phyloP scores from a whole-genome alignment of 2,888 invertebrate species.

The Oeneis ivallda region DNA sequence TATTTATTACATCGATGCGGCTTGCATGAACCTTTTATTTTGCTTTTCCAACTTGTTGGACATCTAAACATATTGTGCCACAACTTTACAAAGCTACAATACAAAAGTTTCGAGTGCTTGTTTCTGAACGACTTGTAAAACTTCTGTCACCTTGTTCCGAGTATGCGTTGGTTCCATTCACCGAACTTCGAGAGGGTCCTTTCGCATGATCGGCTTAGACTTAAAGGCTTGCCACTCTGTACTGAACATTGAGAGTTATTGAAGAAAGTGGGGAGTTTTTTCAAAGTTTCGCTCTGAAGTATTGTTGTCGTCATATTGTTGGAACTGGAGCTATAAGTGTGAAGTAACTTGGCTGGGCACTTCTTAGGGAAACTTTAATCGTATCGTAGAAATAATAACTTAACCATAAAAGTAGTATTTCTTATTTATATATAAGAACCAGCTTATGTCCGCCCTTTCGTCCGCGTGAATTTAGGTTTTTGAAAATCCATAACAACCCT shows the following conservation, averaged over 20 bases:
- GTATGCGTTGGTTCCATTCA: conserved; percentile 67
- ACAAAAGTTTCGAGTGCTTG: conserved; percentile 56
- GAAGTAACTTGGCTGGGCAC: conserved; percentile 13
- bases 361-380: conserved; percentile 6
- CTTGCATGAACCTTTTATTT: background rate
- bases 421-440: too few relatives aligned
- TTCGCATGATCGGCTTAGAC: conserved; percentile 75
- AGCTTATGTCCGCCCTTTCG: too few relatives aligned
- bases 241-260: conserved; percentile 68
- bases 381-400: background rate
- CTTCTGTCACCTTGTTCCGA: conserved; percentile 65
- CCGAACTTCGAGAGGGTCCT: conserved; percentile 64
- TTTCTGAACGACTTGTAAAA: conserved; percentile 55
- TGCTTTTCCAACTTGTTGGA: conserved; percentile 10
- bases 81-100: conserved; percentile 38
- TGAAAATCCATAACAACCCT: too few relatives aligned
- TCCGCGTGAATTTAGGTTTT: too few relatives aligned
- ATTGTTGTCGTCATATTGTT: conserved; percentile 56
- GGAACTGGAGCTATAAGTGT: conserved; percentile 43
- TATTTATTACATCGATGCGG: background rate
- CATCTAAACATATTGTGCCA: conserved; percentile 30
- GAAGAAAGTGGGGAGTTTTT: conserved; percentile 57
- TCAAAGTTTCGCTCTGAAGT: conserved; percentile 55
- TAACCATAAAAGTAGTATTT: background rate
- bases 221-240: conserved; percentile 68